Percentiles rank a stretch among this genome's conserved stretches.
phyloP scores from a whole-genome alignment of 2,113 vertebrate species.

The Onychorhynchus coronatus region DNA sequence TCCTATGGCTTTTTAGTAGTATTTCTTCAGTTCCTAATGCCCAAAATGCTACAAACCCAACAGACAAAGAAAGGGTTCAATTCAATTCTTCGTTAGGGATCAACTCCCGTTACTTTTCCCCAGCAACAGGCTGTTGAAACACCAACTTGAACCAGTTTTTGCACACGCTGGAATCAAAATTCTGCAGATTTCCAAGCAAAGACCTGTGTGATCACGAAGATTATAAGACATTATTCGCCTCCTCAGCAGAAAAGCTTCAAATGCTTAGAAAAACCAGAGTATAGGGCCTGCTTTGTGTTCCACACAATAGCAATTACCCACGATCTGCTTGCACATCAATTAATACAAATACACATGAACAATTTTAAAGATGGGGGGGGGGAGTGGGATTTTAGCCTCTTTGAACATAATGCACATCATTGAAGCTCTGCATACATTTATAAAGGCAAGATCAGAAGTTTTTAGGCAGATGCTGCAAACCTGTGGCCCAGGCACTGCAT shows the following conservation, averaged over 20 bases:
- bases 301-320: not conserved
- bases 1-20: not conserved
- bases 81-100: too few species aligned
- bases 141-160: not conserved
- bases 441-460: not conserved
- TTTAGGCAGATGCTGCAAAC: not conserved
- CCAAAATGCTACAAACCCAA: not conserved
- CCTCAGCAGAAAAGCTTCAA: not conserved
- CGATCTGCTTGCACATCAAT: not conserved
- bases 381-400: not conserved
- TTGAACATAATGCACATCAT: not conserved
- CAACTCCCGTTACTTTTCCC: rapidly evolving
- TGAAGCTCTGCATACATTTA: not conserved
- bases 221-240: not conserved
- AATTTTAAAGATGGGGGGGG: not conserved
- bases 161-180: not conserved
- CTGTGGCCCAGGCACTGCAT: rapidly evolving
- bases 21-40: not conserved
- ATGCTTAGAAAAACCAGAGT: not conserved
- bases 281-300: not conserved
- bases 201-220: not conserved
- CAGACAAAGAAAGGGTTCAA: rapidly evolving
- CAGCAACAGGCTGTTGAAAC: not conserved
- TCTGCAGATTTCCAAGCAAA: not conserved
- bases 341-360: not conserved